Evolutionary conservation across 2,888 invertebrate genomes (phyloP).

Genomic region (Sicus ferrugineus): DNA sequence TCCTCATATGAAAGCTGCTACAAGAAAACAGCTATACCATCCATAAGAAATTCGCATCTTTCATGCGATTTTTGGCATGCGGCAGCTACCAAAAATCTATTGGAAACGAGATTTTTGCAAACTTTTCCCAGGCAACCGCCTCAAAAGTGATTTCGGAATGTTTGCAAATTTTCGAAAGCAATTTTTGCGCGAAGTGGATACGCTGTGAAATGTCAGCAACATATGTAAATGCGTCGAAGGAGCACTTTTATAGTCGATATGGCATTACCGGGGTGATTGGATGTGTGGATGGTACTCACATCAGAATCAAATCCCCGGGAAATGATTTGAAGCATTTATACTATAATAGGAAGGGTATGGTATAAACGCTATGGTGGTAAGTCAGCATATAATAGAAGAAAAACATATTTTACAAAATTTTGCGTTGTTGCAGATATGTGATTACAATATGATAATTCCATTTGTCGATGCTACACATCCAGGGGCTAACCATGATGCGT

Average conservation of each 20-base stretch:
- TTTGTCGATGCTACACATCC: too few relatives aligned
- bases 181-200: not conserved
- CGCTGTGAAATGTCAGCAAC: not conserved
- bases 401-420: not conserved
- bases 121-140: not conserved
- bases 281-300: not conserved
- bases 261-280: not conserved
- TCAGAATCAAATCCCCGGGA: not conserved
- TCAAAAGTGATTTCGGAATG: not conserved
- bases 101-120: not conserved
- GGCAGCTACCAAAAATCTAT: not conserved
- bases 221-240: not conserved
- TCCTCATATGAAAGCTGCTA: not conserved
- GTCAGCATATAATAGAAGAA: not conserved
- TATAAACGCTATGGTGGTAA: not conserved
- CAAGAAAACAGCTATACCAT: not conserved
- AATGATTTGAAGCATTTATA: not conserved
- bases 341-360: not conserved
- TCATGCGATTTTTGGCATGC: not conserved
- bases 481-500: too few relatives aligned
- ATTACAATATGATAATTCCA: not conserved
- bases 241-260: not conserved
- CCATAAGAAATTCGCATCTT: not conserved
- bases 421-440: not conserved
- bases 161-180: not conserved